Conservation (phyloP, 2,113 vertebrate species). For the Melanostigma gelatinosum region DNA sequence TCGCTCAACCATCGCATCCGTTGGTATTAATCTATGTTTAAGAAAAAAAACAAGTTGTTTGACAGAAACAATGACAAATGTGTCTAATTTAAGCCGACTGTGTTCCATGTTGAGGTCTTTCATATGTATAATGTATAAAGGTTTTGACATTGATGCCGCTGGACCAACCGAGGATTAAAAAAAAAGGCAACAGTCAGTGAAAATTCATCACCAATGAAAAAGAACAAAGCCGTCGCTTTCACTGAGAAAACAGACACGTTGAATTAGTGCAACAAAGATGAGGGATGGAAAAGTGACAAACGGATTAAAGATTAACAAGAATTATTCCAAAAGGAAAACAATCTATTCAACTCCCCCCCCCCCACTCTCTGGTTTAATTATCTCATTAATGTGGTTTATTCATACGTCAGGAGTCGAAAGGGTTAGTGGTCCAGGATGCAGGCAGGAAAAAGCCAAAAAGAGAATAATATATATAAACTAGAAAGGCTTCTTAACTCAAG, state of each 20-base stretch:
- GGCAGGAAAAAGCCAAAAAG: slow-evolving; percentile 14
- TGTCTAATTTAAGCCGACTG: slow-evolving; percentile 24
- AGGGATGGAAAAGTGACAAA: slow-evolving; percentile 16
- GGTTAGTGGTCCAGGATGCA: slow-evolving; percentile 53
- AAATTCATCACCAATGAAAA: slow-evolving; percentile 34
- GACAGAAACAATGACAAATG: slow-evolving; percentile 17
- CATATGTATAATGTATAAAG: slow-evolving; percentile 59
- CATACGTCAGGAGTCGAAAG: slow-evolving; percentile 17
- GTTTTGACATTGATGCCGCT: slow-evolving; percentile 21
- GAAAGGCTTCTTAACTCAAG: slow-evolving; percentile 47
- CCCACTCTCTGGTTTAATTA: slow-evolving; percentile 32
- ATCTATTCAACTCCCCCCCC: slow-evolving; percentile 33
- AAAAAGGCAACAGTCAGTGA: slow-evolving; percentile 65
- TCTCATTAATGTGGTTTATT: slow-evolving; percentile 27
- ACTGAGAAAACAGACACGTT: slow-evolving; percentile 4
- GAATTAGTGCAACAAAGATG: slow-evolving; percentile 28
- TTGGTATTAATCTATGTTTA: slow-evolving; percentile 28
- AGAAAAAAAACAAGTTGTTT: background rate
- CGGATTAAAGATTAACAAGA: slow-evolving; percentile 30
- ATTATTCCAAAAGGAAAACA: slow-evolving; percentile 33
- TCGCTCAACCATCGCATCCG: slow-evolving; percentile 30
- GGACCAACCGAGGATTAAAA: slow-evolving; percentile 50
- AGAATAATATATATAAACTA: slow-evolving; percentile 20
- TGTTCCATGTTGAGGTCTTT: slow-evolving; percentile 61
- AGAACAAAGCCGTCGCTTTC: slow-evolving; percentile 5